Evolutionary conservation across 1,140 invertebrate genomes (phyloP), one percentile per base, ranked within the genome.

Genomic region (Bombus haemorrhoidalis): DNA sequence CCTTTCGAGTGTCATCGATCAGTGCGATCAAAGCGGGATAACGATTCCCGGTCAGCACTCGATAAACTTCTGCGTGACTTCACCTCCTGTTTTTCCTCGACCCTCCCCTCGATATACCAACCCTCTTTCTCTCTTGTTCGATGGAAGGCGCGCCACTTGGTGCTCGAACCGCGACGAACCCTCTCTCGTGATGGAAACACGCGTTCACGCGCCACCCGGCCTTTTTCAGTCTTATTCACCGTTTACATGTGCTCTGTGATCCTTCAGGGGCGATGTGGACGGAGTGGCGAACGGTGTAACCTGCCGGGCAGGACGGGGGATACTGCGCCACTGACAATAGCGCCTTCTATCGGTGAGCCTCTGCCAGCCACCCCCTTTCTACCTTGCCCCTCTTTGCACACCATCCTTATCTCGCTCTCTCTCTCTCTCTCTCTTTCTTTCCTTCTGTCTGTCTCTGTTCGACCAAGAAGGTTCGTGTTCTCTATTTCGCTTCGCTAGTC

Each of bases 381-480:
- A 41, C 74, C 85, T 82, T 86, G 71, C 78, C 77, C 43, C n/a
- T 62, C 74, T 37, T 69, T 62, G 37, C 86, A 77, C 32, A 2
- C 34, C 28, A 3, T 25, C 28, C 32, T 53, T 25, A 34, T 34
- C 66, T 3, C 32, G 8, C 12, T 76, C 66, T 87, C 78, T 87
- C 77, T 96, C 96, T 95, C 98, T 97, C 96, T 97, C 97, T 88
- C 97, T 68, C 97, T 68, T 34, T 68, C 32, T 34, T 32, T 34
- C 32, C 3, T 1, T 37, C 83, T 87, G 73, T 96, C 96, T 95
- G 97, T 97, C 96, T 98, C 97, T 89, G 97, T 72, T 97, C 8
- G n/a, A 34, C 5, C 15, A 74, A 8, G 9, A 6, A 12, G 79
- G 97, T 97, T 96, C 97, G 97, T 25, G 97, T 97, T 83, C 97